A percentile compares a stretch with the other conserved stretches of the same genome.
Evolutionary conservation across 2,113 vertebrate genomes (phyloP).

Genomic region (Brienomyrus longianalis): DNA sequence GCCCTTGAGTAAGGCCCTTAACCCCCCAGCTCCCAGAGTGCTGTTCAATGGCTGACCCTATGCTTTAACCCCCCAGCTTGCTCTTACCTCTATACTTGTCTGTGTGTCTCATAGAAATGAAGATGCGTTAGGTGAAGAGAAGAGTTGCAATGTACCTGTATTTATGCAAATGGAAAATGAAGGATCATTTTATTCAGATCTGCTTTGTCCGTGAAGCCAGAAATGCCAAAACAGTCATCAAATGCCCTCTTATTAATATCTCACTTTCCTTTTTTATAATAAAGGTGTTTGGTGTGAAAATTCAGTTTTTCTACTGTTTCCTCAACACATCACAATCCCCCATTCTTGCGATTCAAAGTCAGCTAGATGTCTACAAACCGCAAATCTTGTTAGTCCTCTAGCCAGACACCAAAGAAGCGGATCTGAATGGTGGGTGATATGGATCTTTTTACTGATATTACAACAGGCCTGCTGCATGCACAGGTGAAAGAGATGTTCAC

Average conservation of each 20-base stretch:
- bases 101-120: neutral
- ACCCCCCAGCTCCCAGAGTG: neutral
- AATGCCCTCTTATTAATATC: neutral
- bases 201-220: neutral
- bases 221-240: neutral
- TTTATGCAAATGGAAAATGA: neutral
- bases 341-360: conserved; percentile 50
- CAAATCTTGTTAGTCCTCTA: conserved; percentile 42
- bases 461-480: conserved; percentile 31
- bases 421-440: conserved; percentile 57
- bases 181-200: neutral
- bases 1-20: neutral
- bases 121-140: neutral
- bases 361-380: conserved; percentile 47
- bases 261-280: neutral
- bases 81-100: neutral
- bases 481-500: conserved; percentile 20
- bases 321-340: conserved; percentile 18
- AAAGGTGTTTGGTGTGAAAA: neutral
- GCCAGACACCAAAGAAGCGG: conserved; percentile 52
- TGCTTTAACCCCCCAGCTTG: neutral
- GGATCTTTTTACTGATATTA: conserved; percentile 11
- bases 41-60: neutral
- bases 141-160: neutral
- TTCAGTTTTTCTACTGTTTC: neutral